Evolutionary conservation across 2,113 vertebrate genomes (phyloP).

Genomic region (Trochalopteron elliotii): DNA sequence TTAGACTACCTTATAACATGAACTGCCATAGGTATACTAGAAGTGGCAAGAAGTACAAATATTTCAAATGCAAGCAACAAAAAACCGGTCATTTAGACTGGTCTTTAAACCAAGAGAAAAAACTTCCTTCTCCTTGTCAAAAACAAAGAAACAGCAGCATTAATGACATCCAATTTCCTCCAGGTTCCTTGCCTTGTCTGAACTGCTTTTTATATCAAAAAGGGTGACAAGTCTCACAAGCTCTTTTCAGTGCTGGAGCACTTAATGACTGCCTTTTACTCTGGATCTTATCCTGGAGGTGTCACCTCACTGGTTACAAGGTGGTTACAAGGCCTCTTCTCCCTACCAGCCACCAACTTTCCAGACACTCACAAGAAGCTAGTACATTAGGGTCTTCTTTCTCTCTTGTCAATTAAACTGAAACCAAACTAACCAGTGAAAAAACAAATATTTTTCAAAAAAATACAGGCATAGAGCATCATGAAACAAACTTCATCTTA

Average conservation of each 20-base stretch:
- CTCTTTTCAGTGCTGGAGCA: neutral
- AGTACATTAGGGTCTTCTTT: neutral
- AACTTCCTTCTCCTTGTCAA: neutral
- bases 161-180: neutral
- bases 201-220: neutral
- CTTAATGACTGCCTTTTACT: neutral
- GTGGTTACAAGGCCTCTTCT: neutral
- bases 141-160: neutral
- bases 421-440: neutral
- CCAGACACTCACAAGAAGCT: neutral
- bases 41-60: neutral
- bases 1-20: neutral
- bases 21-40: neutral
- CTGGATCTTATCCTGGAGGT: neutral
- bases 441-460: neutral
- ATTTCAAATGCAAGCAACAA: neutral
- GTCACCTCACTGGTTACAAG: neutral
- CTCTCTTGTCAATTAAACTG: neutral
- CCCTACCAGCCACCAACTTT: neutral
- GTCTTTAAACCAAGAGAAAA: neutral
- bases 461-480: neutral
- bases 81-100: rapidly evolving
- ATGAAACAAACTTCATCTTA: neutral
- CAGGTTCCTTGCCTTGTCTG: neutral
- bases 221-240: neutral